Percentiles rank a stretch among this genome's conserved stretches.
These are phyloP conservation scores for Rousettus madagascariensis DNA, from an alignment of 2,797 vertebrate species.

Conservation along the genomic window DNA sequence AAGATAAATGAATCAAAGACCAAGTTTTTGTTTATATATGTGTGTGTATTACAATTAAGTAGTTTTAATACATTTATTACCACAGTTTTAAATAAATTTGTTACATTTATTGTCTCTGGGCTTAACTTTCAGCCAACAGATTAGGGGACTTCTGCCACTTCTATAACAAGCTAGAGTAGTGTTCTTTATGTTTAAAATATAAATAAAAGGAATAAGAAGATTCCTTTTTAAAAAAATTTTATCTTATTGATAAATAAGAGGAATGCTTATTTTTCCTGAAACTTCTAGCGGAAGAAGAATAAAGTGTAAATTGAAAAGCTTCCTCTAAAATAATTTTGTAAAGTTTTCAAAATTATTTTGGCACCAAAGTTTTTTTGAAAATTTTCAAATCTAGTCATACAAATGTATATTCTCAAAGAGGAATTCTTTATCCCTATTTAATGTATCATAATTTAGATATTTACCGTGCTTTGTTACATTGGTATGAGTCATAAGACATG, in stretches of 20 bases:
- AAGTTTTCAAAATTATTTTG: not conserved
- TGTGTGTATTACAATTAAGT: not conserved
- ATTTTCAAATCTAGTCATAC: not conserved
- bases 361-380: not conserved
- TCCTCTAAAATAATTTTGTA: not conserved
- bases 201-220: not conserved
- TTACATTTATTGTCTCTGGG: not conserved
- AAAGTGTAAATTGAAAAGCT: not conserved
- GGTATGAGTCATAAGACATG: not conserved
- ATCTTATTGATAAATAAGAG: not conserved
- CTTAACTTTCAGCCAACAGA: not conserved
- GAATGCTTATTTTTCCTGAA: not conserved
- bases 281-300: not conserved
- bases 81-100: not conserved
- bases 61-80: conserved; percentile 33
- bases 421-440: not conserved
- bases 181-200: not conserved
- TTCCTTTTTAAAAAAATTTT: no score
- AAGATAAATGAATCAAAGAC: conserved; percentile 23
- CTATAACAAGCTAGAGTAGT: not conserved
- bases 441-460: not conserved
- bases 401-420: not conserved
- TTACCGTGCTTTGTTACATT: not conserved
- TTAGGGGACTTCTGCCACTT: not conserved
- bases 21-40: not conserved